These are phyloP conservation scores for Neelides sp. DNA, from an alignment of 1,140 invertebrate genomes.

Conservation along the genomic window DNA sequence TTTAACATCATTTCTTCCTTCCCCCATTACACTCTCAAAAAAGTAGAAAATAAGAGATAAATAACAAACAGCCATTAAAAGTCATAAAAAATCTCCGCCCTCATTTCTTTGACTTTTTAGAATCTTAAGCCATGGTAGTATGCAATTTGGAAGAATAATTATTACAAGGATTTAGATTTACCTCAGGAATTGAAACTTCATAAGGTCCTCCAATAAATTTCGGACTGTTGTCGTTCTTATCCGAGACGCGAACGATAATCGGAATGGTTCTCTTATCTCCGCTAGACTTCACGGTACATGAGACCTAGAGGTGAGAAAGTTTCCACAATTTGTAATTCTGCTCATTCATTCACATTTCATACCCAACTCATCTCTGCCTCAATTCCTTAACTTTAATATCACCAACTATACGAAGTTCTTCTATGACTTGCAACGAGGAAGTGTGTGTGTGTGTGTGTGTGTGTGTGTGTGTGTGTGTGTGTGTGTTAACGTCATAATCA, in stretches of 20 bases:
- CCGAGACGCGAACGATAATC: slow-evolving; percentile 75
- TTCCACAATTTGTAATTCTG: neutral
- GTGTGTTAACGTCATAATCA: too few species aligned
- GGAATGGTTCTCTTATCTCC: slow-evolving; percentile 63
- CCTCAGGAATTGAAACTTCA: slow-evolving; percentile 71
- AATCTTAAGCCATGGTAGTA: too few species aligned
- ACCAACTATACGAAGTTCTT: too few species aligned
- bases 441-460: too few species aligned
- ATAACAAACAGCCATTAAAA: slow-evolving; percentile 11
- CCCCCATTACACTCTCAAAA: too few species aligned
- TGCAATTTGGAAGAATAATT: too few species aligned
- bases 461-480: too few species aligned
- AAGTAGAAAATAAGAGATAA: neutral
- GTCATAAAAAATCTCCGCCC: slow-evolving; percentile 15
- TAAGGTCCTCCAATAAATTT: slow-evolving; percentile 67
- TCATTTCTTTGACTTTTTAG: neutral
- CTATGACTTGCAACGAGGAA: too few species aligned
- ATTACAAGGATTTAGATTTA: slow-evolving; percentile 45
- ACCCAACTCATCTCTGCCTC: too few species aligned
- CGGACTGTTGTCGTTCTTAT: slow-evolving; percentile 39
- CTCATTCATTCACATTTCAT: too few species aligned
- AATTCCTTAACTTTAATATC: too few species aligned
- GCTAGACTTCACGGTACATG: slow-evolving; percentile 59
- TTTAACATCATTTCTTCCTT: too few species aligned
- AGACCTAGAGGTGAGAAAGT: slow-evolving; percentile 52